Evolutionary conservation across 2,888 invertebrate genomes (phyloP).

Genomic region (Alloplasta piceator): DNA sequence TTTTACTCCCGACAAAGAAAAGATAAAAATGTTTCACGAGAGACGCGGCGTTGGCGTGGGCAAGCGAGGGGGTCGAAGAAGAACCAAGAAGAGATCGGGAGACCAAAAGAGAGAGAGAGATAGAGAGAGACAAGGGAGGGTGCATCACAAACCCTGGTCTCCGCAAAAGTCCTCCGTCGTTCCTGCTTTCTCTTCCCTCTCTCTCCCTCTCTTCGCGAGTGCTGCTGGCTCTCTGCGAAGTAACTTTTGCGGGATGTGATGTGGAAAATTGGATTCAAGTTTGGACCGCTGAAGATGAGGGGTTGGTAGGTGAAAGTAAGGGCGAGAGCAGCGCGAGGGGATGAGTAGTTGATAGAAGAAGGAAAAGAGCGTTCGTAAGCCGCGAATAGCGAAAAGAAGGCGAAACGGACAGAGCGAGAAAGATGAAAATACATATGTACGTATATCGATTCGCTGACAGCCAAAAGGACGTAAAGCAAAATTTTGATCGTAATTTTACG

Average conservation of each 20-base stretch:
- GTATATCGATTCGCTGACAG: not conserved
- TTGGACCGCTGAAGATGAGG: conserved; percentile 68
- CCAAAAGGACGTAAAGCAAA: too few relatives aligned
- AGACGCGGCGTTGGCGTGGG: conserved; percentile 22
- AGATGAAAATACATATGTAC: conserved; percentile 42
- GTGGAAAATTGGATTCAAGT: conserved; percentile 81
- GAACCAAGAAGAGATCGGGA: conserved; percentile 35
- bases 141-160: conserved; percentile 67
- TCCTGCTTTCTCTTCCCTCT: not conserved
- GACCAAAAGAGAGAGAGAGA: conserved; percentile 10
- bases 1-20: conserved; percentile 74
- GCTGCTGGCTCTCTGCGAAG: conserved; percentile 67
- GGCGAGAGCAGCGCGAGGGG: conserved; percentile 52
- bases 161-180: conserved; percentile 63
- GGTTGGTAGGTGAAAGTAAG: conserved; percentile 4
- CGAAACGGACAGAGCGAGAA: conserved; percentile 55
- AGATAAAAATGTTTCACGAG: conserved; percentile 62
- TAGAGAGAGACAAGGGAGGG: conserved; percentile 28
- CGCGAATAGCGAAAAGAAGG: conserved; percentile 52
- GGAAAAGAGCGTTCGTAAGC: conserved; percentile 10
- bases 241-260: conserved; percentile 81
- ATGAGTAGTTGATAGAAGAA: conserved; percentile 23
- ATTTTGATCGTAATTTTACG: too few relatives aligned
- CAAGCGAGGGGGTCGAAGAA: not conserved
- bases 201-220: conserved; percentile 48